Evolutionary conservation across 64 coral and sea anemone species (phyloP), one percentile per base, ranked within the genome.

Genomic region (Stichodactyla mertensii): DNA sequence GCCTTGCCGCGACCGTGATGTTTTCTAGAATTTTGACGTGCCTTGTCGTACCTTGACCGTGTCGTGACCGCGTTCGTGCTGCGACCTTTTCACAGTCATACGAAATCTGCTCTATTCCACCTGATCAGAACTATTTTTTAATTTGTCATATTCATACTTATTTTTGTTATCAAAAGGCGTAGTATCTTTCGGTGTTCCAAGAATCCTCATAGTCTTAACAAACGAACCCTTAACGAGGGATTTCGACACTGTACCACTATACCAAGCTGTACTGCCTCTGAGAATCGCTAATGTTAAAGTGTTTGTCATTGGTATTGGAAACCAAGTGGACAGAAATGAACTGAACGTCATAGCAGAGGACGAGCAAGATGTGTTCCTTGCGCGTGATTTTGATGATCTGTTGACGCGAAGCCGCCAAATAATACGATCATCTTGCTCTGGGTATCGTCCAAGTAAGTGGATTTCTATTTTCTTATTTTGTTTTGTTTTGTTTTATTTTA

Each of bases 301-400:
- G 11, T 87, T 92, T 82, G 90, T 54, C 8, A 79, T 92, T 22
- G 90, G 85, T 66, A 71, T 92, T 18, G 90, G 90, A 15, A 78
- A 15, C 16, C 55, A 51, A 54, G 80, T 92, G 16, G 80, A 83
- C 16, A 18, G 26, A 13, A 52, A 11, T 24, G 90, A 92, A 13
- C 53, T 92, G 57, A 57, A 78, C 4, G n/a, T 92, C 10, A 77
- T 87, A 10, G 90, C 71, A 31, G 77, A 64, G 6, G 77, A 12
- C 4, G 85, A 87, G 10, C 27, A 52, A 13, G 80, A 92, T 28
- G 54, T 92, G 36, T 92, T 87, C 85, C 55, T 57, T 54, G 90
- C 60, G 13, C 77, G 86, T 55, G 86, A 92, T 55, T 92, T 92
- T 59, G 77, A 87, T 92, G 52, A 87, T 31, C 66, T 92, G 16